A percentile compares a stretch with the other conserved stretches of the same genome.
phyloP scores from a whole-genome alignment of 2,888 invertebrate species.

The Syrista parreyssii region DNA sequence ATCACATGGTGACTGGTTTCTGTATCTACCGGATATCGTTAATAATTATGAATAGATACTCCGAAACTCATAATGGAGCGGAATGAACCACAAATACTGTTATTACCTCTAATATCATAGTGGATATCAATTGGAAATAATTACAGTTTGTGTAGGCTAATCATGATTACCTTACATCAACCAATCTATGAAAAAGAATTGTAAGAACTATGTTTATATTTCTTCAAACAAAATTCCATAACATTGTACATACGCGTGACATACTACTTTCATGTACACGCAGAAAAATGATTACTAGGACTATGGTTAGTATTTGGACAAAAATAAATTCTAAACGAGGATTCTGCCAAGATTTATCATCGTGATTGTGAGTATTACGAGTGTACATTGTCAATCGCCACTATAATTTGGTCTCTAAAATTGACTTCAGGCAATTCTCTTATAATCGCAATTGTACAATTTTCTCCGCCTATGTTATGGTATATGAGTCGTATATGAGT shows the following conservation, averaged over 20 bases:
- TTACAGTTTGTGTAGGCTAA: background rate
- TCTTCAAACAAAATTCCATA: background rate
- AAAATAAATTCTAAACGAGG: background rate
- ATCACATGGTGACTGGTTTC: background rate
- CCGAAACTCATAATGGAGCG: background rate
- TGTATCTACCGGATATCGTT: background rate
- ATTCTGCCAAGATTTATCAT: background rate
- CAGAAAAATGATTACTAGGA: background rate
- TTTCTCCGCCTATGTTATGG: background rate
- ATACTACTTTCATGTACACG: background rate
- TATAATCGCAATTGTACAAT: background rate
- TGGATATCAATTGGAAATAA: background rate
- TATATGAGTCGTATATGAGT: background rate
- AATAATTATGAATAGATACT: background rate
- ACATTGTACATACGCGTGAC: background rate
- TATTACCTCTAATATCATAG: background rate
- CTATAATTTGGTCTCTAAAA: background rate
- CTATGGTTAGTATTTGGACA: background rate
- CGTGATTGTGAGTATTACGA: no score
- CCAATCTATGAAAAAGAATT: background rate
- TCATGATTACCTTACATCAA: background rate
- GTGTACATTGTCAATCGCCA: background rate
- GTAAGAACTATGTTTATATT: background rate
- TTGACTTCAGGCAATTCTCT: background rate
- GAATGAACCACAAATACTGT: background rate